These are phyloP conservation scores for Poecilia picta DNA, from an alignment of 2,797 vertebrate species.

Conservation along the genomic window DNA sequence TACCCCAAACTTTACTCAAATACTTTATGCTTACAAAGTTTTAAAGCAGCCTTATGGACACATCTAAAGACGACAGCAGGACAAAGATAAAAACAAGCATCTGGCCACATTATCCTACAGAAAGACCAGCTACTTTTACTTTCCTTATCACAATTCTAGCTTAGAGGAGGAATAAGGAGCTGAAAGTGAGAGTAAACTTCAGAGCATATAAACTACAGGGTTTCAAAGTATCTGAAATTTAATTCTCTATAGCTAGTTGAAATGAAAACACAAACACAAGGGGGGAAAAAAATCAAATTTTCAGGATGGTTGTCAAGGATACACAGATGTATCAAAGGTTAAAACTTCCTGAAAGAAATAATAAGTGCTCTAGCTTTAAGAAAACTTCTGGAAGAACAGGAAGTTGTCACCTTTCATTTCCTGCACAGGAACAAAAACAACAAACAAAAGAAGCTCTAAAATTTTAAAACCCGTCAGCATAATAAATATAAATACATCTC, in stretches of 20 bases:
- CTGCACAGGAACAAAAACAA: constrained; percentile 5
- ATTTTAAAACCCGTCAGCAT: constrained; percentile 49
- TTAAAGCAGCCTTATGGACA: constrained; percentile 17
- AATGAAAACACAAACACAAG: constrained; percentile 34
- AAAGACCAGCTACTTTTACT: neutral
- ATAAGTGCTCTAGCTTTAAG: constrained; percentile 51
- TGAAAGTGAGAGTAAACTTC: constrained; percentile 1
- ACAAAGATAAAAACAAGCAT: constrained; percentile 9
- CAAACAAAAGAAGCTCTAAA: neutral
- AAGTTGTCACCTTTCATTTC: constrained; percentile 10
- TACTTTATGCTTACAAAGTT: constrained; percentile 52
- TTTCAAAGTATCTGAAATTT: constrained; percentile 43
- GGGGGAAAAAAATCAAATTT: neutral
- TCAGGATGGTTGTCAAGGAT: neutral
- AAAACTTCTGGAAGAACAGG: constrained; percentile 8
- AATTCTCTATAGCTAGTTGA: constrained; percentile 31
- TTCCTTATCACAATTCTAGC: constrained; percentile 1
- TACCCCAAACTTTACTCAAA: constrained; percentile 62
- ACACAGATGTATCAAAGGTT: neutral
- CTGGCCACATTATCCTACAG: neutral
- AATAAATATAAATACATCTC: constrained; percentile 80
- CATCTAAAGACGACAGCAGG: constrained; percentile 14
- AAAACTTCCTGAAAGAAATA: constrained; percentile 13
- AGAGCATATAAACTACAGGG: constrained; percentile 22
- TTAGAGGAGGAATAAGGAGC: constrained; percentile 17